These are phyloP conservation scores for Salpingus planirostris DNA, from an alignment of 2,888 invertebrate species.

Conservation along the genomic window DNA sequence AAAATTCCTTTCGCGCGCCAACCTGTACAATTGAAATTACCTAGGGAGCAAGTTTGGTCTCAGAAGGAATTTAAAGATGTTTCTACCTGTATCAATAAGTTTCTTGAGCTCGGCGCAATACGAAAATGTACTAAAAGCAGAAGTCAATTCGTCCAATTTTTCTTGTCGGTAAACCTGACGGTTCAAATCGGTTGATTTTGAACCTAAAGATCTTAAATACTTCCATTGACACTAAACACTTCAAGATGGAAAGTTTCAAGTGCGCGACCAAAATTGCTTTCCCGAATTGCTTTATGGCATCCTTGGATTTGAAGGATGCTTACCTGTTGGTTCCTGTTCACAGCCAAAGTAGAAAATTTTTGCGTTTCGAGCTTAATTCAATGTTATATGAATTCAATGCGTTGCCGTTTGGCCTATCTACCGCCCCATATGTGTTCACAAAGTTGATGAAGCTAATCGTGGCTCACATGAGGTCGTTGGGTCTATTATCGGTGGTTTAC, in stretches of 20 bases:
- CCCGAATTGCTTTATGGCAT: neutral
- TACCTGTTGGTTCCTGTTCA: neutral
- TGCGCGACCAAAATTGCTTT: neutral
- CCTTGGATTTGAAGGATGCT: neutral
- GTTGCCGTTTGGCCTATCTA: neutral
- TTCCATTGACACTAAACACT: neutral
- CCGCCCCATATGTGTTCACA: constrained; percentile 7
- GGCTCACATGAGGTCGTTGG: neutral
- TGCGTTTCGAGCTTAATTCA: neutral
- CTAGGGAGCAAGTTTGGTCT: too few species aligned
- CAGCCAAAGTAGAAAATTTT: neutral
- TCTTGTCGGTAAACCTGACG: too few species aligned
- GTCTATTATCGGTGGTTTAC: neutral
- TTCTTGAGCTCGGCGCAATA: too few species aligned
- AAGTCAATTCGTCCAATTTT: too few species aligned
- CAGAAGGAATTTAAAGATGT: too few species aligned
- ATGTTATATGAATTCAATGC: neutral
- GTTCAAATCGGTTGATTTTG: neutral
- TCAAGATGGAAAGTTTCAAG: neutral
- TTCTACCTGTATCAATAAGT: too few species aligned
- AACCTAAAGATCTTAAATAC: neutral
- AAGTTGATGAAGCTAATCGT: constrained; percentile 1
- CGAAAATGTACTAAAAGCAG: too few species aligned
- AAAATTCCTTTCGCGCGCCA: too few species aligned
- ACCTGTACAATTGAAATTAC: too few species aligned